Evolutionary conservation across 1,140 invertebrate genomes (phyloP), one percentile per base, ranked within the genome.

Genomic region (Linepithema humile): DNA sequence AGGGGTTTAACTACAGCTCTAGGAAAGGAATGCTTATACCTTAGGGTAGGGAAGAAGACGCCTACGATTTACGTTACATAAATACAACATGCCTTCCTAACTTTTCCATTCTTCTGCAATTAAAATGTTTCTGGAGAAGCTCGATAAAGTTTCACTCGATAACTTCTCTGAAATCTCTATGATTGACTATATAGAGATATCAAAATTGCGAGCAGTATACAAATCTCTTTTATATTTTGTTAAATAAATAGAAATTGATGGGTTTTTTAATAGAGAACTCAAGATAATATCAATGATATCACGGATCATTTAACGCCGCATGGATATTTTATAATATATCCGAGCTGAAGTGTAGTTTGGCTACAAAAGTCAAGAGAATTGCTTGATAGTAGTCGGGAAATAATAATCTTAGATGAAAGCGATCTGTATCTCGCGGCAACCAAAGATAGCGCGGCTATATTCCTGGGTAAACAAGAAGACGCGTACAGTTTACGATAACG

Each of bases 401-500:
- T 88, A 84, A 88, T 88, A 84, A 88, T 88, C 85, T 67, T 38
- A 60, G 80, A 88, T 83, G 83, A 83, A 84, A 86, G 55, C 74
- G 87, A 75, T 72, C 62, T 57, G 88, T 86, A 86, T 75, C 87
- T 75, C 62, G 64, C 83, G 53, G 60, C 20, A 73, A 57, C 53
- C 69, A 74, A 43, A 40, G 80, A 53, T 73, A 53, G 60, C 20
- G 84, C 53, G 53, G 50, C 40, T 73, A 57, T 89, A 87, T 90
- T 85, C 83, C 62, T 85, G 89, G 74, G 78, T 84, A 89, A 89
- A 80, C 65, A 86, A 90, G 89, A 90, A 90, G 89, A 85, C 83
- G 89, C 78, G 55, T 88, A 85, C 74, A 88, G 67, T 92, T 92
- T 92, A 92, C 88, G 89, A 83, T 80, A 82, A 89, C 83, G 89